A percentile compares a stretch with the other conserved stretches of the same genome.
Conservation (phyloP, 2,797 vertebrate genomes). For the Ctenochaetus hawaiiensis region DNA sequence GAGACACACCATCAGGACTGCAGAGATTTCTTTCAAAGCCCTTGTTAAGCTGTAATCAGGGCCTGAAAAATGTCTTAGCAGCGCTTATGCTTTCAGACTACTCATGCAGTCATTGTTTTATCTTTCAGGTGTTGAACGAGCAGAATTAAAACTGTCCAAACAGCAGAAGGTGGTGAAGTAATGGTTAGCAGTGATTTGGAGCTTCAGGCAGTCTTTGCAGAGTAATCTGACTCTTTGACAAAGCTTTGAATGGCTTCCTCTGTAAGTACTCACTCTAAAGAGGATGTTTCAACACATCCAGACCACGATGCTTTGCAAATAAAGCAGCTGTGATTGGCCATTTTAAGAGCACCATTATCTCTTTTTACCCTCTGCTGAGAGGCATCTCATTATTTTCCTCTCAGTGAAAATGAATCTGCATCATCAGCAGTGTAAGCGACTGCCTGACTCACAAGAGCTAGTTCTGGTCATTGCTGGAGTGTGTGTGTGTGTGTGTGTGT, state of each 20-base stretch:
- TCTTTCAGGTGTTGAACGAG: neutral
- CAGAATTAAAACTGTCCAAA: neutral
- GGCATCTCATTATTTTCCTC: slow-evolving; percentile 37
- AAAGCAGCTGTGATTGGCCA: slow-evolving; percentile 28
- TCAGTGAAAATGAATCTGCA: slow-evolving; percentile 19
- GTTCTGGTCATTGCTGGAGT: neutral
- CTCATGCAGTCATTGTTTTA: neutral
- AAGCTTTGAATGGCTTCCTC: slow-evolving; percentile 15
- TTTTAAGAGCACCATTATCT: slow-evolving; percentile 31
- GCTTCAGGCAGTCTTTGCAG: neutral
- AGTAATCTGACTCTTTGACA: slow-evolving; percentile 33
- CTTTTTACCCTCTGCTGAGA: slow-evolving; percentile 10
- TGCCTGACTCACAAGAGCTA: slow-evolving; percentile 22
- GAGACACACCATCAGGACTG: too few relatives aligned
- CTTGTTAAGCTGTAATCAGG: neutral
- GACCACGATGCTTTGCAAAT: slow-evolving; percentile 12
- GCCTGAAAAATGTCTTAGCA: neutral
- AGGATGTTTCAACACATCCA: slow-evolving; percentile 1
- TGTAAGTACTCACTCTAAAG: slow-evolving; percentile 11
- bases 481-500: too few relatives aligned
- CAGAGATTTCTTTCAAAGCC: neutral
- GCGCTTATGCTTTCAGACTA: neutral
- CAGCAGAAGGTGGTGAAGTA: neutral
- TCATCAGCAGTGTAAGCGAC: slow-evolving; percentile 16
- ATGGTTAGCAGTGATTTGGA: neutral